Conservation (phyloP, 2,888 invertebrate species). For the Zygogramma bicolorata region DNA sequence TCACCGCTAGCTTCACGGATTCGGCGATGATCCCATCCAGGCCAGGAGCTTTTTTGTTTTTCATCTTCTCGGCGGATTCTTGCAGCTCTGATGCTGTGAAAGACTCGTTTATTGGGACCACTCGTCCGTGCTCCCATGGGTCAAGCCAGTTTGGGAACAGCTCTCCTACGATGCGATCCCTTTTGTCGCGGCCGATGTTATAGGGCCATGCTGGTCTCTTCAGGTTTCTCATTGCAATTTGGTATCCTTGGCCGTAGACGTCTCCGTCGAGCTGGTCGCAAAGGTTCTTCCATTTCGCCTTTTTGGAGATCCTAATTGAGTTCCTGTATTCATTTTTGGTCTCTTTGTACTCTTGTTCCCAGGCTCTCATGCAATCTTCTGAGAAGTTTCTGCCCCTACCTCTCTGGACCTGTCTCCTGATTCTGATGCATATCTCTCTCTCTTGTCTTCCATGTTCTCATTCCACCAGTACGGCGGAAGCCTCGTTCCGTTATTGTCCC, state of each 20-base stretch:
- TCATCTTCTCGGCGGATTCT: not conserved
- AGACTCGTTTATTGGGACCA: not conserved
- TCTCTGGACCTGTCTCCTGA: not conserved
- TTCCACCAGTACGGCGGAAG: not conserved
- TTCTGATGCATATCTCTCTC: not conserved
- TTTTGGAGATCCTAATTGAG: not conserved
- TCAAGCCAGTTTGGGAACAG: not conserved
- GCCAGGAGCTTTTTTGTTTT: not conserved
- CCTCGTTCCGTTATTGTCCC: not conserved
- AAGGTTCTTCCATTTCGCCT: not conserved
- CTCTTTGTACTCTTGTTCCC: not conserved
- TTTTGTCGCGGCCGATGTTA: not conserved
- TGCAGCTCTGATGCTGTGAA: not conserved
- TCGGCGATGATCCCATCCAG: not conserved
- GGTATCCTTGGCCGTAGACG: not conserved
- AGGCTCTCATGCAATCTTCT: not conserved
- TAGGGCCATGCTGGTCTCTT: not conserved
- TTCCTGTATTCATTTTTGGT: not conserved
- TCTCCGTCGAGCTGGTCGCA: not conserved
- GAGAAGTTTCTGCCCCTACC: not conserved
- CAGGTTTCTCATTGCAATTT: not conserved
- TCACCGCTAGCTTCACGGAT: not conserved
- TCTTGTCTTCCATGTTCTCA: not conserved
- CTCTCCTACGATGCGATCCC: not conserved
- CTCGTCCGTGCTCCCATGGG: not conserved